phyloP scores from a whole-genome alignment of 2,113 vertebrate genomes.

The Nothobranchius kuhntae region DNA sequence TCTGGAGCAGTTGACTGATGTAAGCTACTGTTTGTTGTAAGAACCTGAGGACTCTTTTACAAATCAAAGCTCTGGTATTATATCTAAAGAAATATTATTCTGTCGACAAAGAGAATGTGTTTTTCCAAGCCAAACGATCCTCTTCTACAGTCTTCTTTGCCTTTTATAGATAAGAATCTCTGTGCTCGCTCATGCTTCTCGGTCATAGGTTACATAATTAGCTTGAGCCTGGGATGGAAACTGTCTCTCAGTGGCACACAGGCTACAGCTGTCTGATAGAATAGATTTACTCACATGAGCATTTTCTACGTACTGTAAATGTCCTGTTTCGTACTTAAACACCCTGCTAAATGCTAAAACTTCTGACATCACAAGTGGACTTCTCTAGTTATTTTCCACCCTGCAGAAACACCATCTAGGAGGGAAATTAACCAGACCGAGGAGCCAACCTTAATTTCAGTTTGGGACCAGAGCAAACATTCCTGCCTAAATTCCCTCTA shows the following conservation, averaged over 20 bases:
- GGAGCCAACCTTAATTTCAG: slow-evolving; percentile 14
- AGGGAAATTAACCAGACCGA: not conserved
- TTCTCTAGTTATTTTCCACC: not conserved
- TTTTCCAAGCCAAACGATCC: slow-evolving; percentile 45
- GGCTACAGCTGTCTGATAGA: not conserved
- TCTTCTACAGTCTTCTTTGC: slow-evolving; percentile 48
- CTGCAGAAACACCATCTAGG: not conserved
- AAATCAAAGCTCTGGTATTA: slow-evolving; percentile 28
- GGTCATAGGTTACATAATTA: slow-evolving; percentile 51
- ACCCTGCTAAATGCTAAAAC: not conserved
- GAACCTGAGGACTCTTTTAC: slow-evolving; percentile 1
- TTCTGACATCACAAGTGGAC: not conserved
- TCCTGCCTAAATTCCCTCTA: not conserved
- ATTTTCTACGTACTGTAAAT: no score
- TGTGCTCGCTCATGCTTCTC: slow-evolving; percentile 34
- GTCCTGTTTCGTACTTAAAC: no score
- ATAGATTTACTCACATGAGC: no score
- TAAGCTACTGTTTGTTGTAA: slow-evolving; percentile 16
- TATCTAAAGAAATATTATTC: slow-evolving; percentile 13
- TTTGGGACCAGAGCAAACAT: not conserved
- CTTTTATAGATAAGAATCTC: slow-evolving; percentile 71
- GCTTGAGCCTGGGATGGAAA: slow-evolving; percentile 51
- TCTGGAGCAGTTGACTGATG: not conserved
- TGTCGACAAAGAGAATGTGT: slow-evolving; percentile 39
- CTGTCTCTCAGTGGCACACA: slow-evolving; percentile 31